Conservation (phyloP, 1,140 invertebrate species). For the Drosophila rufa region DNA sequence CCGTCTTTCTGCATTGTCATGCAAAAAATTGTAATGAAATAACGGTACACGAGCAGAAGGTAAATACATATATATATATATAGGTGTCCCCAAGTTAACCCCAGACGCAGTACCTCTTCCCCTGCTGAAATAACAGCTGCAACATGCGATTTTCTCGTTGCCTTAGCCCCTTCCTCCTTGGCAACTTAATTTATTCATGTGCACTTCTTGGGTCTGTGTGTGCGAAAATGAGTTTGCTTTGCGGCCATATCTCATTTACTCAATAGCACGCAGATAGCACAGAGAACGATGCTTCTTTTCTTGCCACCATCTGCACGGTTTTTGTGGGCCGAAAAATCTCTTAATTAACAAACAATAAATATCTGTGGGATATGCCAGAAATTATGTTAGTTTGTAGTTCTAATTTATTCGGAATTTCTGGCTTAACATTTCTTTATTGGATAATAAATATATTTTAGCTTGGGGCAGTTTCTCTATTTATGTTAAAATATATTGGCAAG, state of each 20-base stretch:
- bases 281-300: not conserved
- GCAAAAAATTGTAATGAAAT: slow-evolving; percentile 80
- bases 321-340: not conserved
- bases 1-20: slow-evolving; percentile 66
- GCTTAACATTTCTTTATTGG: not conserved
- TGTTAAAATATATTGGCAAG: not conserved
- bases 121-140: slow-evolving; percentile 31
- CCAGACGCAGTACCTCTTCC: not conserved
- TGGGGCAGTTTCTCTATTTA: no score
- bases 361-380: not conserved
- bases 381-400: not conserved
- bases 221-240: slow-evolving; percentile 6
- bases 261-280: not conserved
- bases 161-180: slow-evolving; percentile 12
- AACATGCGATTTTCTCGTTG: slow-evolving; percentile 36
- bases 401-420: not conserved
- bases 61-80: not conserved
- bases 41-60: slow-evolving; percentile 57
- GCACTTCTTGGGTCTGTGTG: slow-evolving; percentile 3
- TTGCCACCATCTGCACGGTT: not conserved
- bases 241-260: slow-evolving; percentile 8
- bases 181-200: slow-evolving; percentile 20
- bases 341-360: not conserved
- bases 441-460: not conserved
- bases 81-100: slow-evolving; percentile 28